Evolutionary conservation across 2,113 vertebrate genomes (phyloP), one percentile per base, ranked within the genome.

Genomic region (Tragelaphus imberbis): DNA sequence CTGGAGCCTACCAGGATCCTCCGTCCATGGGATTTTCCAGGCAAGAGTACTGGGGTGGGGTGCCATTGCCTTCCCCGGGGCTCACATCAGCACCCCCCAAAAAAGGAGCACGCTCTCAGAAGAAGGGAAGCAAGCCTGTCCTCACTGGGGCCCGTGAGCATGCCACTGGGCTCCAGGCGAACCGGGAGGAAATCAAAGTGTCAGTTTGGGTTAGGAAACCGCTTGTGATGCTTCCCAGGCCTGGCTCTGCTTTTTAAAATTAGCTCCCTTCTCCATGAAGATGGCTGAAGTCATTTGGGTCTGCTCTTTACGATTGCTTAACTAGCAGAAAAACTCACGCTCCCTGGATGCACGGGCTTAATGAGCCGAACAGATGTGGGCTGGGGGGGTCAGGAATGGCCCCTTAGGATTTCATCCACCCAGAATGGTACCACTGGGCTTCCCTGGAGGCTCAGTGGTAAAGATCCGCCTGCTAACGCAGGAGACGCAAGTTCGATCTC

Each of bases 151-250:
- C 97, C 28, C 16, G 11, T 4, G 77, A 98, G 97, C 98, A 47
- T 68, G 97, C 96, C 97, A 33, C 55, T 30, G 97, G 96, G 92
- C 96, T 77, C 82, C 55, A 92, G 97, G 91, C 97, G 92, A 97
- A 93, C 63, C 30, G 75, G n/a, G 91, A 96, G 97, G 97, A 93
- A 97, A 97, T 96, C 87, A 90, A 97, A 97, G 98, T 0, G 98
- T 99, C 98, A 98, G 84, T 13, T 94, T 79, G 94, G 47, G 96
- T 98, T 98, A 98, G 97, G 96, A 97, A 88, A 49, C 94, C 84
- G 0, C 15, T 95, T 77, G 47, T 97, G 98, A 99, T 79, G 95
- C 84, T 93, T 84, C 91, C 92, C 99, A 98, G 98, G 23, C 91
- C 98, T 44, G 71, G 81, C 25, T 23, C 82, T 63, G 81, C 98